A percentile compares a stretch with the other conserved stretches of the same genome.
Evolutionary conservation across 2,888 invertebrate genomes (phyloP).

Genomic region (Bellardia pandia): DNA sequence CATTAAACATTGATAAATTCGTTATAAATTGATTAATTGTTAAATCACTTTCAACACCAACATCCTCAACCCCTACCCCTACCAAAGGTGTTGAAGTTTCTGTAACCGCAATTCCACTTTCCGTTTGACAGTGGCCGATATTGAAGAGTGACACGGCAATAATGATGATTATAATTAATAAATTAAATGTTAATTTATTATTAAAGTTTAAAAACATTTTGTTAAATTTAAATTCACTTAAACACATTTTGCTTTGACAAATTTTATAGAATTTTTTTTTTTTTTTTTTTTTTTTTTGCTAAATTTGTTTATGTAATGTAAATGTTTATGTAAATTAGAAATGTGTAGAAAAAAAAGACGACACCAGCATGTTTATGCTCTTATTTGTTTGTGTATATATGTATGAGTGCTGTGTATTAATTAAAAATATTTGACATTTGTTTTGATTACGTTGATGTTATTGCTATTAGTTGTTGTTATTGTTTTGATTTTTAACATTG

Average conservation of each 20-base stretch:
- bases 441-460: constrained; percentile 17
- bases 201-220: constrained; percentile 5
- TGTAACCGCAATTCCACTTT: not conserved
- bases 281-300: not conserved
- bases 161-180: constrained; percentile 30
- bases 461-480: not conserved
- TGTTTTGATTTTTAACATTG: not conserved
- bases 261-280: too few species aligned
- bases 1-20: constrained; percentile 63
- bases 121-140: constrained; percentile 32
- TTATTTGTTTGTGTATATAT: not conserved
- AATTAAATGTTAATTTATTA: not conserved
- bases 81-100: not conserved
- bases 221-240: not conserved
- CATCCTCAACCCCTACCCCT: too few species aligned
- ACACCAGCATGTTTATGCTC: not conserved
- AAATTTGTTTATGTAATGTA: not conserved
- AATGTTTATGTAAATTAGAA: not conserved
- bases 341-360: not conserved
- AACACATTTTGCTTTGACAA: not conserved
- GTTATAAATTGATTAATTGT: constrained; percentile 56
- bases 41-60: constrained; percentile 24
- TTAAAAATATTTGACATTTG: constrained; percentile 39
- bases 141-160: constrained; percentile 29
- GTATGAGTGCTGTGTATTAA: not conserved